Conservation (phyloP, 2,888 invertebrate species). For the Cantharis rufa region DNA sequence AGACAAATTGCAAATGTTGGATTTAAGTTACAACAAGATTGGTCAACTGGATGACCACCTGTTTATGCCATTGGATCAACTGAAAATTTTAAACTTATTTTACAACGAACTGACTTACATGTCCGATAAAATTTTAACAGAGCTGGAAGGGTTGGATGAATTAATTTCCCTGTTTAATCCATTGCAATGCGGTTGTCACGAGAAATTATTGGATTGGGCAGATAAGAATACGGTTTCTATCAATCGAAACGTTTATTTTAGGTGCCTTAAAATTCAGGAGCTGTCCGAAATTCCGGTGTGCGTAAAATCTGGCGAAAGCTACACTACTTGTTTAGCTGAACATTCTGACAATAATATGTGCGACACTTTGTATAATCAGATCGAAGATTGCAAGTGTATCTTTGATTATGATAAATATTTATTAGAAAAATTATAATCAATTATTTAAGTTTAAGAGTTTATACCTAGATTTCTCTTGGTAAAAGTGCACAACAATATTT, state of each 20-base stretch:
- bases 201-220: constrained; percentile 7
- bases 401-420: not conserved
- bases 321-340: not conserved
- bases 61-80: not conserved
- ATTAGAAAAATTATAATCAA: not conserved
- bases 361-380: not conserved
- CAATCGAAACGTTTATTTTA: not conserved
- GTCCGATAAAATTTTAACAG: not conserved
- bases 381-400: not conserved
- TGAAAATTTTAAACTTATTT: constrained; percentile 11
- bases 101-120: constrained; percentile 11
- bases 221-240: not conserved
- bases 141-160: not conserved
- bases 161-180: constrained; percentile 14
- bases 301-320: not conserved
- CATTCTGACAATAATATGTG: not conserved
- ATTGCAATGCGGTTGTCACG: constrained; percentile 6
- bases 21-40: constrained; percentile 22
- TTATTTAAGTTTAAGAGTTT: not conserved
- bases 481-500: not conserved
- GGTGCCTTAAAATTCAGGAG: not conserved
- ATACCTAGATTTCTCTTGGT: no score
- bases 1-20: not conserved
- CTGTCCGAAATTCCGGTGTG: not conserved
- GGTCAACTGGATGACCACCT: not conserved